Evolutionary conservation across 2,797 vertebrate species (phyloP).

Genomic region (Lepilemur septentrionalis): DNA sequence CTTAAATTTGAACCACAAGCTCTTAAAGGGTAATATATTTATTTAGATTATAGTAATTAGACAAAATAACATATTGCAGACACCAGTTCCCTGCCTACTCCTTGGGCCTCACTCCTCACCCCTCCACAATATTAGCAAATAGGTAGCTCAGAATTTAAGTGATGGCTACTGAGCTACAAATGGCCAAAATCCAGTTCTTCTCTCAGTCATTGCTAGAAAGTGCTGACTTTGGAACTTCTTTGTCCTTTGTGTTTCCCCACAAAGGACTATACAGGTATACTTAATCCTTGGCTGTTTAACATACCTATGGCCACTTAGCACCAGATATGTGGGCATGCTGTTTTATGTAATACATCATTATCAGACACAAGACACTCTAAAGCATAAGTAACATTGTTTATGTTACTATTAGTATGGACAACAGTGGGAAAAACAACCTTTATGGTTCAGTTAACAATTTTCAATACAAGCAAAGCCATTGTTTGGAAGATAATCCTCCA

Average conservation of each 20-base stretch:
- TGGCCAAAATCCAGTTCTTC: background rate
- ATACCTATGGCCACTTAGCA: background rate
- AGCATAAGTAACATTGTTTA: background rate
- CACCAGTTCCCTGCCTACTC: background rate
- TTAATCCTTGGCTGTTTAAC: background rate
- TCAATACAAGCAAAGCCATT: background rate
- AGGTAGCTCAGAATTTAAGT: background rate
- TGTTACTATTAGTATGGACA: background rate
- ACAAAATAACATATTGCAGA: background rate
- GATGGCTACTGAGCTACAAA: background rate
- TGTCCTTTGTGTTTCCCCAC: background rate
- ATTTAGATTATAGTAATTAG: background rate
- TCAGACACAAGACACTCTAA: background rate
- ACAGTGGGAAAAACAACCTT: background rate
- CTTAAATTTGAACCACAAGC: background rate
- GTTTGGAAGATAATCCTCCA: background rate
- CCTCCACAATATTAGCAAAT: background rate
- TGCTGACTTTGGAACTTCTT: background rate
- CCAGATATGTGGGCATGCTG: background rate
- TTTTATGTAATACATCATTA: background rate
- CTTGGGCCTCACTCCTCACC: accelerated
- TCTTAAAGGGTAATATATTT: background rate
- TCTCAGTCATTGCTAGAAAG: background rate
- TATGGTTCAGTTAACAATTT: background rate
- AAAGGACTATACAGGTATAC: background rate